These are phyloP conservation scores for Trochalopteron elliotii DNA, from an alignment of 2,113 vertebrate species.

Conservation along the genomic window DNA sequence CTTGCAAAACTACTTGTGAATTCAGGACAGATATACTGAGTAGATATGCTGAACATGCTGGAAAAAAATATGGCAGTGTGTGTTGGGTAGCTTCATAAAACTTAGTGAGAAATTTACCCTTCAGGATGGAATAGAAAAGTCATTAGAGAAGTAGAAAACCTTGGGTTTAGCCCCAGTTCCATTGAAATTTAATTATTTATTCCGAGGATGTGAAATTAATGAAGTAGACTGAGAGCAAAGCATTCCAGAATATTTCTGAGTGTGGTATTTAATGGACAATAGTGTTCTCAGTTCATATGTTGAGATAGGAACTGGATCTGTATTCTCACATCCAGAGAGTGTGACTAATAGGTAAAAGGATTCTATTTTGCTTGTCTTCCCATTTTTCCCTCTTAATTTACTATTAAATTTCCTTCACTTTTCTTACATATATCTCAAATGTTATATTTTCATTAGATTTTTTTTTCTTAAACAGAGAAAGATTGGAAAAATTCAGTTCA, in stretches of 20 bases:
- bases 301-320: not conserved
- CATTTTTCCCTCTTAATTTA: not conserved
- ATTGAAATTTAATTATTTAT: not conserved
- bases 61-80: not conserved
- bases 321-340: not conserved
- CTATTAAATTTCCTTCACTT: not conserved
- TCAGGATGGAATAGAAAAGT: not conserved
- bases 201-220: not conserved
- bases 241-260: not conserved
- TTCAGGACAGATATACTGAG: not conserved
- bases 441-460: not conserved
- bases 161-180: not conserved
- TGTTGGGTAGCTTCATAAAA: not conserved
- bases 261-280: not conserved
- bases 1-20: slow-evolving; percentile 1
- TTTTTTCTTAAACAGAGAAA: not conserved
- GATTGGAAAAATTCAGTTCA: not conserved
- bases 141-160: not conserved
- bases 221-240: not conserved
- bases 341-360: not conserved
- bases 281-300: not conserved
- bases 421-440: not conserved
- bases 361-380: not conserved
- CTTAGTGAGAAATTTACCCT: not conserved
- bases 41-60: not conserved